These are phyloP conservation scores for human DNA, from an alignment of 2,113 vertebrate genomes.

Conservation along the genomic window GRCh38 chr3:172348501-172349000, in stretches of 20 bases:
- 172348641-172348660: neutral
- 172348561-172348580: slow-evolving; percentile 16
- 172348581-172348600: neutral
- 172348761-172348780: neutral
- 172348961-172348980: neutral
- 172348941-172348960: neutral
- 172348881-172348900: neutral
- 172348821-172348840: neutral
- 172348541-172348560: slow-evolving; percentile 28
- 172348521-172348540: neutral
- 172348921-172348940: neutral
- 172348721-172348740: neutral
- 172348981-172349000: slow-evolving; percentile 1
- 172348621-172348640: neutral
- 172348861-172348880: neutral
- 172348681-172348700: neutral
- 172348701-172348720: neutral
- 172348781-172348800: neutral
- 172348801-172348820: neutral
- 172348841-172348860: neutral
- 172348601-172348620: neutral
- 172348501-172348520: neutral
- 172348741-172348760: neutral
- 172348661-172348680: neutral
- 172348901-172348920: neutral